Evolutionary conservation across 2,797 vertebrate genomes (phyloP).

Genomic region (Cryptoblepharus egeriae): DNA sequence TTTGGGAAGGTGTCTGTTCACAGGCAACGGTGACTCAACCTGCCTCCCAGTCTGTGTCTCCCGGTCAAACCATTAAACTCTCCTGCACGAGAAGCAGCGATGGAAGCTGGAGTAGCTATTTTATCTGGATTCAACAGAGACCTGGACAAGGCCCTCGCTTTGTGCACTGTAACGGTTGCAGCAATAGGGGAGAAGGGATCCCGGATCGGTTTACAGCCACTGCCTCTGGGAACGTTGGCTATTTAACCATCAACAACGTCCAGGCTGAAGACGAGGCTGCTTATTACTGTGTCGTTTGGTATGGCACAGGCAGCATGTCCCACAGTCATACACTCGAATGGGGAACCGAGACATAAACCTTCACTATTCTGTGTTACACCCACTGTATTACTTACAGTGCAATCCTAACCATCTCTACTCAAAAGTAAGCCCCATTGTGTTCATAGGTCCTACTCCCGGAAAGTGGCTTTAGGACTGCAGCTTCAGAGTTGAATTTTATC

Average conservation of each 20-base stretch:
- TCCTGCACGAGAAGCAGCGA: not conserved
- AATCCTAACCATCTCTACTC: too few relatives aligned
- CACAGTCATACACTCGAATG: not conserved
- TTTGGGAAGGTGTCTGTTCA: not conserved
- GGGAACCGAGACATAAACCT: not conserved
- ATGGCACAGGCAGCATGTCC: accelerated
- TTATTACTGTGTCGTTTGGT: not conserved
- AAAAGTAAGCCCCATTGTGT: too few relatives aligned
- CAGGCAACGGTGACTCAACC: not conserved
- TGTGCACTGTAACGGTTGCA: not conserved
- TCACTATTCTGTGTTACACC: not conserved
- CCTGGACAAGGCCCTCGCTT: not conserved
- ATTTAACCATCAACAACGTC: not conserved
- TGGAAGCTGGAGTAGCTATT: too few relatives aligned
- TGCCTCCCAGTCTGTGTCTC: not conserved
- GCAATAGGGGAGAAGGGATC: not conserved
- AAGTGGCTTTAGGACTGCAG: too few relatives aligned
- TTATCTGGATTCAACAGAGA: not conserved
- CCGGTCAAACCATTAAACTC: not conserved
- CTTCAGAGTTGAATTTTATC: too few relatives aligned
- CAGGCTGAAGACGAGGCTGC: not conserved
- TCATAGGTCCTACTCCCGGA: too few relatives aligned
- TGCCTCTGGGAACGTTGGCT: not conserved
- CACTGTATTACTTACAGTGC: too few relatives aligned
- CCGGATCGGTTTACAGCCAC: not conserved